phyloP scores from a whole-genome alignment of 2,113 vertebrate genomes.

The Phyllopteryx taeniolatus region DNA sequence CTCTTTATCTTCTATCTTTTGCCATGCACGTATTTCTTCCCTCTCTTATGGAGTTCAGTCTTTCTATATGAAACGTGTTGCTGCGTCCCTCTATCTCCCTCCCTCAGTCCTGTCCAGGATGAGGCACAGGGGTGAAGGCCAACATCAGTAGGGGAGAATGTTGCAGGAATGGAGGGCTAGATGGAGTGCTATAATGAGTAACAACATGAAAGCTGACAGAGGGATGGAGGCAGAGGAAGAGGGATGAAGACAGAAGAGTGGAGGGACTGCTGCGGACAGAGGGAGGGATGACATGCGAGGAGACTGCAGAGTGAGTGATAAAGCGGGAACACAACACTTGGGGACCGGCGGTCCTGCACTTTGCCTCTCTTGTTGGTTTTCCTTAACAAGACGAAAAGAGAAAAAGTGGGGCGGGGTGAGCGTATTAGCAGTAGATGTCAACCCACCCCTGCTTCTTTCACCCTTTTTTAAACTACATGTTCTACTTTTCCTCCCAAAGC shows the following conservation, averaged over 20 bases:
- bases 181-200: conserved; percentile 69
- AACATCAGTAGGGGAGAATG: conserved; percentile 59
- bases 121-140: conserved; percentile 66
- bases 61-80: conserved; percentile 55
- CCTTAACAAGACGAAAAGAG: conserved; percentile 53
- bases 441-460: conserved; percentile 44
- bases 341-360: conserved; percentile 48
- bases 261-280: conserved; percentile 57
- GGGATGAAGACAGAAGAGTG: conserved; percentile 42
- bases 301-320: conserved; percentile 58
- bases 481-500: conserved; percentile 29
- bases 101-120: conserved; percentile 58
- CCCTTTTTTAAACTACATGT: conserved; percentile 17
- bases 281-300: conserved; percentile 51
- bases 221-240: conserved; percentile 35
- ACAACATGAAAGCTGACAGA: conserved; percentile 68
- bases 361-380: conserved; percentile 46
- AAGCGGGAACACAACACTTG: conserved; percentile 46
- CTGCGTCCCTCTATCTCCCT: conserved; percentile 8
- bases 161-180: conserved; percentile 37
- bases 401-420: conserved; percentile 31
- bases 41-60: conserved; percentile 65
- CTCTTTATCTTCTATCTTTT: no score
- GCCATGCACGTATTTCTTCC: conserved; percentile 14
- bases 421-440: conserved; percentile 48